Conservation (phyloP, 2,797 vertebrate species). For the Melanotaenia maccullochi region DNA sequence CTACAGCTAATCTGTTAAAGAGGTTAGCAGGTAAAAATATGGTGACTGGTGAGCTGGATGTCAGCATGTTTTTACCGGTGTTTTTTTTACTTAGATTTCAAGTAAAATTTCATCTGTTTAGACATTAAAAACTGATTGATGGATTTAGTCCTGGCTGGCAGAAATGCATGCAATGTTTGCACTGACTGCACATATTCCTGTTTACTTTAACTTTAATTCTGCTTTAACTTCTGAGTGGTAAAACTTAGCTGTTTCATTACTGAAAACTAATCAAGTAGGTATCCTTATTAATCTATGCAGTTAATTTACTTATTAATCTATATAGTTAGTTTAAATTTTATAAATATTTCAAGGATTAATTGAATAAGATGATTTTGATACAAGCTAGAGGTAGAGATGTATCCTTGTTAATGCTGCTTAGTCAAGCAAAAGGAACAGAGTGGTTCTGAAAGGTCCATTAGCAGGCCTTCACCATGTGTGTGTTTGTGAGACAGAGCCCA, state of each 20-base stretch:
- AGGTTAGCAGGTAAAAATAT: too few species aligned
- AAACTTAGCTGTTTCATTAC: not conserved
- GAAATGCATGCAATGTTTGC: too few species aligned
- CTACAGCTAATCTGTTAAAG: too few species aligned
- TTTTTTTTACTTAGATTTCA: too few species aligned
- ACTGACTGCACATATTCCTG: too few species aligned
- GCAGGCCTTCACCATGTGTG: slow-evolving; percentile 53
- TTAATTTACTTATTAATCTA: not conserved
- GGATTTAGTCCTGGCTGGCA: too few species aligned
- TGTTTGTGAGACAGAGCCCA: slow-evolving; percentile 47
- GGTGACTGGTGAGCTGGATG: too few species aligned
- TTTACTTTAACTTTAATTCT: not conserved
- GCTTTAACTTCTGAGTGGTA: not conserved
- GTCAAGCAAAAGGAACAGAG: slow-evolving; percentile 58
- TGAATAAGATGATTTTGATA: slow-evolving; percentile 9
- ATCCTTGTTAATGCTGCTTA: slow-evolving; percentile 45
- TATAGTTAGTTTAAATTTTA: too few species aligned
- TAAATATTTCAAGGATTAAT: not conserved
- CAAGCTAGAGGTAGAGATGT: slow-evolving; percentile 24
- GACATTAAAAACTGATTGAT: too few species aligned
- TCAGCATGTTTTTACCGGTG: too few species aligned
- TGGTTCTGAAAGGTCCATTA: slow-evolving; percentile 75
- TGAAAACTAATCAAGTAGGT: too few species aligned
- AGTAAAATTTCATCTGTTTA: too few species aligned
- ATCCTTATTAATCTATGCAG: not conserved